These are phyloP conservation scores for Bombus breviceps DNA, from an alignment of 1,140 invertebrate species.

Conservation along the genomic window DNA sequence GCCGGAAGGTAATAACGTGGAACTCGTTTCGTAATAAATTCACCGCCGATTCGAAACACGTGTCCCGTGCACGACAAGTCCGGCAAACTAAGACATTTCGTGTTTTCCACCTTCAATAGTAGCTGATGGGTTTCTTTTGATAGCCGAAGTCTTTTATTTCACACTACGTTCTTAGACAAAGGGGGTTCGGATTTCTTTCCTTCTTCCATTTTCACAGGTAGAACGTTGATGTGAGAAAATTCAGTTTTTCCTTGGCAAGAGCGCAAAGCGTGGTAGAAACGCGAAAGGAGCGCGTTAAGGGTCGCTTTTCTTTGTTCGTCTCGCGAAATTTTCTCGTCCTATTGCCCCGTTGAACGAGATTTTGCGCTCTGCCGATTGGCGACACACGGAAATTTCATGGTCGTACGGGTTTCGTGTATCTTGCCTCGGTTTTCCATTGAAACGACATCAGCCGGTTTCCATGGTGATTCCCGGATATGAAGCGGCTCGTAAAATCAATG, in stretches of 20 bases:
- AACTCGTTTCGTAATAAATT: not conserved
- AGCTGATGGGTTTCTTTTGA: not conserved
- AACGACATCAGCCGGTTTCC: slow-evolving; percentile 50
- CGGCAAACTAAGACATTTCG: not conserved
- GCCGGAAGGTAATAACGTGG: slow-evolving; percentile 6
- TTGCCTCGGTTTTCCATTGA: slow-evolving; percentile 44
- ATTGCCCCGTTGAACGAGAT: slow-evolving; percentile 31
- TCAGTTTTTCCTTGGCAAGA: not conserved
- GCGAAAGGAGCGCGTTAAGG: not conserved
- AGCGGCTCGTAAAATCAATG: slow-evolving; percentile 57
- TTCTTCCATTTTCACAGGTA: no score
- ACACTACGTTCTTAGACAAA: not conserved
- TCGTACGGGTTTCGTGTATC: slow-evolving; percentile 18
- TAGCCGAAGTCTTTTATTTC: not conserved
- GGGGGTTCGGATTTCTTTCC: not conserved
- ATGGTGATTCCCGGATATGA: slow-evolving; percentile 57
- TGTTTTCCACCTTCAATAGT: no score
- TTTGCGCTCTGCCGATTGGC: not conserved
- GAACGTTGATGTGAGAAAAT: not conserved
- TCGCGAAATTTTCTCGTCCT: not conserved
- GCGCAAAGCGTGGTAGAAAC: no score
- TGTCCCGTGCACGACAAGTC: not conserved
- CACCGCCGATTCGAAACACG: slow-evolving; percentile 10
- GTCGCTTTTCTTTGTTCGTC: no score
- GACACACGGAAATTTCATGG: slow-evolving; percentile 24